Base-by-base conservation (phyloP, 2,888 invertebrate genomes). In the Cephalotes varians region DNA sequence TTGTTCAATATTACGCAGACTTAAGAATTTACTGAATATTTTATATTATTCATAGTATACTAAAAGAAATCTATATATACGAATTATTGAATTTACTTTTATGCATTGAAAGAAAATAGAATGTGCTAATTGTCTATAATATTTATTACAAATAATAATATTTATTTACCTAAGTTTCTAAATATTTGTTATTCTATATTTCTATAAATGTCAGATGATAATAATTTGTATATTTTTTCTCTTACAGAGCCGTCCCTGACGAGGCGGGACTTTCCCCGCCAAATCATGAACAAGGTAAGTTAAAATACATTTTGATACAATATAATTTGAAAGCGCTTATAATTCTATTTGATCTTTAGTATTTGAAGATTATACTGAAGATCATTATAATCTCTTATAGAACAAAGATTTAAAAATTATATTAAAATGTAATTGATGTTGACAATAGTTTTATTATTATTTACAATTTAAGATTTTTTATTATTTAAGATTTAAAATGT, bases 251-350 rank as follows among this genome's bases (percentile, higher is more conserved):
- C 93, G 91, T 91, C 93, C 90, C 91, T 91, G 82, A 89, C 90
- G 86, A 91, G 94, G 92, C 94, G 94, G 93, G 94, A 93, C 87
- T 92, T 90, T 92, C 93, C 94, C 94, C 94, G 93, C 92, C 94
- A 93, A 94, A 94, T 94, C 92, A 95, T 95, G 95, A 95, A 93
- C 92, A 95, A 95, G 95, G 95, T 95, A 93, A 92, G 93, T 62
- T 15, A 3, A 49, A 51, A 37, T 3, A 44, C 4, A n/a, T n/a
- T n/a, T n/a, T n/a, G n/a, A n/a, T n/a, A n/a, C n/a, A n/a, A n/a
- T n/a, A n/a, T n/a, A 15, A 6, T 37, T 6, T 18, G n/a, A 28
- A 12, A 34, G 18, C 12, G 0, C 31, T 40, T 54, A 40, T n/a
- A 40, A 56, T 15, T 67, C 34, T 1, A 12, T 37, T 28, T 58